Evolutionary conservation across 2,797 vertebrate genomes (phyloP), one percentile per base, ranked within the genome.

Genomic region (Peromyscus eremicus): DNA sequence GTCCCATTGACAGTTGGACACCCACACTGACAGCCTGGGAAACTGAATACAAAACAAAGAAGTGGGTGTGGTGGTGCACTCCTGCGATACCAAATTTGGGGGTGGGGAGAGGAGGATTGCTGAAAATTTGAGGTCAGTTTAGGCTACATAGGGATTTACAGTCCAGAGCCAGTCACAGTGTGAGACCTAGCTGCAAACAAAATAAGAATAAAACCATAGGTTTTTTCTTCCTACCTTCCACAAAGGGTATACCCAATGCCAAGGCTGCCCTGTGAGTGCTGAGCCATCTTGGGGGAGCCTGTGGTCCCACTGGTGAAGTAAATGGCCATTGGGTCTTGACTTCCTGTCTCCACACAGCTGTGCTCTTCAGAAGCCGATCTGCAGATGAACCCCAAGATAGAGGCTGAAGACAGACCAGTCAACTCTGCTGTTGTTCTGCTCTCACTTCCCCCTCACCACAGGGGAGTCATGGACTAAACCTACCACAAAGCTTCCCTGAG

Each of bases 301-400:
- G 99, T 98, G 68, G 99, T 98, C 12, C 99, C 99, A 46, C 99
- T 99, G 94, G 99, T 99, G 97, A 99, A 99, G 95, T 98, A 99
- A 97, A 99, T 99, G 46, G 97, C 97, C 98, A 99, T 98, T 11
- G 99, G 98, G 34, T 99, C 99, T 37, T 92, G 97, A 77, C 98
- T 99, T 96, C 97, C 98, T 49, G 99, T 99, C 94, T 98, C 96
- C 91, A 98, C 85, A 5, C 98, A 99, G 55, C 79, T 97, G 87
- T 99, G 98, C 23, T 98, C 97, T 89, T 97, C 97, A 81, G 98
- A 98, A 32, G 98, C 98, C 0, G 91, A 97, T 89, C 99, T 99
- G 95, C 5, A 83, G 92, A 83, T 6, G 66, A 27, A 0, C 70
- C 81, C 13, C n/a, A 92, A 57, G 21, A 79, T 9, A 13, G 32